Percentiles rank a stretch among this genome's conserved stretches.
Conservation (phyloP, 2,113 vertebrate species). For the Vulpes vulpes region DNA sequence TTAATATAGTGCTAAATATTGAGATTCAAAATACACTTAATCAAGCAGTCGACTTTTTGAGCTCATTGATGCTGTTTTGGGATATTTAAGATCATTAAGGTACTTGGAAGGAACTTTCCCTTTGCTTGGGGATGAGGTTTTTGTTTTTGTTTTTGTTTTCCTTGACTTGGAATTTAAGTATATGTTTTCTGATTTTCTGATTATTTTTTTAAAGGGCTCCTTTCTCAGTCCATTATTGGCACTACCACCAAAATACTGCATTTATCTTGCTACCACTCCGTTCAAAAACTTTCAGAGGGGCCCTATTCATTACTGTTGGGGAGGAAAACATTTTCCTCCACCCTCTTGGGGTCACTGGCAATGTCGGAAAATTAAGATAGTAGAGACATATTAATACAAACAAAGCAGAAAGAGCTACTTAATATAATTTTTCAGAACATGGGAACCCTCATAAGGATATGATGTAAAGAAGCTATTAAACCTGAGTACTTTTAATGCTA, state of each 20-base stretch:
- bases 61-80: background rate
- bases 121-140: background rate
- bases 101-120: background rate
- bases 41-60: constrained; percentile 12
- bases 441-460: background rate
- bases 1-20: constrained; percentile 34
- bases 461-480: background rate
- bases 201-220: background rate
- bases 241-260: background rate
- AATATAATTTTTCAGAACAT: background rate
- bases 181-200: background rate
- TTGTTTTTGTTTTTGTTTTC: background rate
- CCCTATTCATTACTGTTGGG: background rate
- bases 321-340: background rate
- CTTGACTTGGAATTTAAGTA: background rate
- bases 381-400: background rate
- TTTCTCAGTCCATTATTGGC: background rate
- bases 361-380: background rate
- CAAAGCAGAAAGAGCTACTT: background rate
- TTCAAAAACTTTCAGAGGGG: background rate
- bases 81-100: background rate
- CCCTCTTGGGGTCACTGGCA: background rate
- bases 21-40: background rate
- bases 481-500: background rate
- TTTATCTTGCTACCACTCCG: background rate